These are phyloP conservation scores for Paedocypris sp. DNA, from an alignment of 2,113 vertebrate genomes.

Conservation along the genomic window DNA sequence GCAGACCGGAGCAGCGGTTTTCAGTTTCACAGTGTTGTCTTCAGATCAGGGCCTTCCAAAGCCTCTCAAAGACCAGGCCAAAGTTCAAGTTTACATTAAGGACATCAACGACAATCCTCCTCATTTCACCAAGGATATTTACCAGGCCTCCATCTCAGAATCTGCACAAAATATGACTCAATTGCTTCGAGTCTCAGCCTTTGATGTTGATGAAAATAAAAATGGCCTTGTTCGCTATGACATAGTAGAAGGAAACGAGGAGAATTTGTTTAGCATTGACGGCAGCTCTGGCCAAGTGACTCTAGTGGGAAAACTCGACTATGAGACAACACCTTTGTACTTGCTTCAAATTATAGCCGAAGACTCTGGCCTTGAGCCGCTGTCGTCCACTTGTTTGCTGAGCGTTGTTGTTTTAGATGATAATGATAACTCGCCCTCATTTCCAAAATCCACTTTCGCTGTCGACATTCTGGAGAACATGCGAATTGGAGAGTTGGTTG, in stretches of 20 bases:
- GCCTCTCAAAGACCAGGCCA: constrained; percentile 87
- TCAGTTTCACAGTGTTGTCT: constrained; percentile 78
- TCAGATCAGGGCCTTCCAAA: constrained; percentile 91
- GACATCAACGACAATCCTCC: constrained; percentile 95
- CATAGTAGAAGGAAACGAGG: constrained; percentile 81
- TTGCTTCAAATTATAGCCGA: constrained; percentile 80
- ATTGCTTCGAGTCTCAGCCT: constrained; percentile 84
- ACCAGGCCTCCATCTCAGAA: constrained; percentile 90
- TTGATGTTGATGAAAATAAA: constrained; percentile 84
- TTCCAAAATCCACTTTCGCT: constrained; percentile 75
- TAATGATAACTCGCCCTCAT: constrained; percentile 89
- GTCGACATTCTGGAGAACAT: constrained; percentile 92
- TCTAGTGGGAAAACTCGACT: constrained; percentile 82
- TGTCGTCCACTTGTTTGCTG: constrained; percentile 81
- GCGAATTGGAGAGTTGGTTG: constrained; percentile 89
- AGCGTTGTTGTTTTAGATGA: constrained; percentile 85
- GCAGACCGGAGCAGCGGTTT: constrained; percentile 78
- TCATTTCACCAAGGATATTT: constrained; percentile 89
- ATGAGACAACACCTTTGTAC: constrained; percentile 80
- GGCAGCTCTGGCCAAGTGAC: constrained; percentile 79
- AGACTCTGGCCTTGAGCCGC: constrained; percentile 66
- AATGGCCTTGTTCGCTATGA: constrained; percentile 83
- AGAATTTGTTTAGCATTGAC: constrained; percentile 79
- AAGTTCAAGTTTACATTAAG: constrained; percentile 85
- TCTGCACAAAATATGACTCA: constrained; percentile 81